phyloP scores from a whole-genome alignment of 2,113 vertebrate species.

The Bolborhynchus lineola region DNA sequence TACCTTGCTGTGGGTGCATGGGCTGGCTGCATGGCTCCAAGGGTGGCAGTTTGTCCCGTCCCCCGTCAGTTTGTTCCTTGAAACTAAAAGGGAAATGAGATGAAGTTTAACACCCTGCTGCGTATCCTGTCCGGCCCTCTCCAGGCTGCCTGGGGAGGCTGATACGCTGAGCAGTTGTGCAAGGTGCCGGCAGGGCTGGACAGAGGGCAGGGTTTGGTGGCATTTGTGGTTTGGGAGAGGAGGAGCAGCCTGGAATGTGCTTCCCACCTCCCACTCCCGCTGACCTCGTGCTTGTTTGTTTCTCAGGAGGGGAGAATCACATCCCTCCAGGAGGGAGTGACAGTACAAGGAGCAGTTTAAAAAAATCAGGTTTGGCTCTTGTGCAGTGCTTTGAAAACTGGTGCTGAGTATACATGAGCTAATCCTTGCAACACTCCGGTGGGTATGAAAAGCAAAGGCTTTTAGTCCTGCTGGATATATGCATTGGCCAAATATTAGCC shows the following conservation, averaged over 20 bases:
- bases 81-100: background rate
- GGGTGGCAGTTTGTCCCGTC: background rate
- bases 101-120: background rate
- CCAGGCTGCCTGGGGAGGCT: rapidly evolving
- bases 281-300: constrained; percentile 3
- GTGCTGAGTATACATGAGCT: constrained; percentile 45
- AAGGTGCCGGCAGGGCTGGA: background rate
- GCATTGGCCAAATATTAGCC: background rate
- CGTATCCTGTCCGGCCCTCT: background rate
- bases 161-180: background rate
- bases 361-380: background rate
- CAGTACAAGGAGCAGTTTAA: constrained; percentile 10
- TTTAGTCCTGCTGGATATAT: background rate
- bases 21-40: background rate
- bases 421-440: background rate
- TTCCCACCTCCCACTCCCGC: background rate
- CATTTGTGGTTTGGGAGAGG: background rate
- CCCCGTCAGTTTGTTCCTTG: background rate
- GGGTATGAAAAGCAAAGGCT: constrained; percentile 1
- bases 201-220: background rate
- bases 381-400: constrained; percentile 10
- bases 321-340: background rate
- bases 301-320: background rate
- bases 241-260: background rate
- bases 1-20: rapidly evolving